Base-by-base conservation (phyloP, 2,888 invertebrate genomes). In the Orgyia antiqua region DNA sequence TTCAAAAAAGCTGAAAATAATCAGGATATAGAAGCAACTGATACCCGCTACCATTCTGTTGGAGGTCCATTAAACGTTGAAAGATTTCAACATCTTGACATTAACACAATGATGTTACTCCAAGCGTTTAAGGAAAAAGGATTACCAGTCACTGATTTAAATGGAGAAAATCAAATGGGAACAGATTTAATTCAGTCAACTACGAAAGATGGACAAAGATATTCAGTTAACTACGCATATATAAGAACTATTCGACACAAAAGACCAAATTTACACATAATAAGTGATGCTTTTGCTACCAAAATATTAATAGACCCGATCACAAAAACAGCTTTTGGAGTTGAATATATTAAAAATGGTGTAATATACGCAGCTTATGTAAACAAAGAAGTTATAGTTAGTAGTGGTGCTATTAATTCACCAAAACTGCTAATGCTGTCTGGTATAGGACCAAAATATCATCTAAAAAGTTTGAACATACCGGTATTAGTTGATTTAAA, bases 1-100 rank as follows among this genome's bases (percentile, higher is more conserved):
- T 94, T 91, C 64, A 89, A 88, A 31, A 91, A 91, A 68, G 83
- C 90, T 0, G 91, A 91, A 70, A 82, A 90, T 45, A 91, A 91
- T 48, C 75, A 80, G 58, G 88, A 90, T 36, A 58, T 78, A 1
- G 89, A 88, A 51, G 64, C 83, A 5, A 71, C 87, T 13, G 79
- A 90, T 44, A 79, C 76, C 2, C 55, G 75, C 15, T 89, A 89
- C 48, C 93, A 93, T 53, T 83, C 87, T 0, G 78, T 77, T 4
- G 87, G 88, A 2, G 93, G 92, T 1, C 90, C 90, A 19, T 86
- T 89, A 13, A 89, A 88, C 20, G 91, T 93, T 0, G 90, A 91
- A 63, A 73, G 89, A 49, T 91, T 88, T 45, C 87, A 89, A 0
- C 90, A 91, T 51, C 78, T 88, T 8, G 92, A 92, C 45, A 45